Base-by-base conservation (phyloP, 1,140 invertebrate species). In the Drosophila hydei region DNA sequence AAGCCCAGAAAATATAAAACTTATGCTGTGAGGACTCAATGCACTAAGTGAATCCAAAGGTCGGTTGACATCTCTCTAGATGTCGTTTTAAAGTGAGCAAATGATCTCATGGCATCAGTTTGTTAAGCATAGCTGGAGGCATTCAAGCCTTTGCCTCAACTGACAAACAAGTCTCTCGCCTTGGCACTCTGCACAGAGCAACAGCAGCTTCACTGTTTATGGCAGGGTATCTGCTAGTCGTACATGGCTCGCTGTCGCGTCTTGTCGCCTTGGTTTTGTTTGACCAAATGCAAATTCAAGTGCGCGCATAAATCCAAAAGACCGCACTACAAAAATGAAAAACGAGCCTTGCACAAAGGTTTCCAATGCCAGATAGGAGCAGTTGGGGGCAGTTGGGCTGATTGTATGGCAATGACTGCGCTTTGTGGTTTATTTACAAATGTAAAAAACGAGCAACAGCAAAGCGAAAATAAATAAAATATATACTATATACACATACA, bases 281-380 rank as follows among this genome's bases (percentile, higher is more conserved):
- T 65, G 77, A 60, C 75, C 81, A 87, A 87, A 85, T 84, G 79
- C 80, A 84, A 85, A 84, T 84, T 84, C 76, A 85, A 84, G 79
- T 79, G 80, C 45, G 80, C 80, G 72, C 80, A 84, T 79, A 85
- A 84, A 84, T 85, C 79, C 79, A 62, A 71, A 81, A 81, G 78
- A 73, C 74, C 70, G 74, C 30, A 33, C 74, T 77, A 71, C 56
- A 81, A 47, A 80, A 50, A 79, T 76, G 80, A 72, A 79, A 79
- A 72, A 75, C 68, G 65, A 69, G 69, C 50, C 40, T 62, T 25
- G 27, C 43, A 47, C 19, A 43, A 60, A 33, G 48, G 55, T 14
- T 30, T 51, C 23, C 12, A 38, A 16, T 18, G 42, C 18, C 30
- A 38, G 40, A 40, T 21, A 50, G 16, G 23, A 7, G 36, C 30